Percentiles rank a stretch among this genome's conserved stretches.
phyloP scores from a whole-genome alignment of 2,113 vertebrate genomes.

The Cariama cristata region DNA sequence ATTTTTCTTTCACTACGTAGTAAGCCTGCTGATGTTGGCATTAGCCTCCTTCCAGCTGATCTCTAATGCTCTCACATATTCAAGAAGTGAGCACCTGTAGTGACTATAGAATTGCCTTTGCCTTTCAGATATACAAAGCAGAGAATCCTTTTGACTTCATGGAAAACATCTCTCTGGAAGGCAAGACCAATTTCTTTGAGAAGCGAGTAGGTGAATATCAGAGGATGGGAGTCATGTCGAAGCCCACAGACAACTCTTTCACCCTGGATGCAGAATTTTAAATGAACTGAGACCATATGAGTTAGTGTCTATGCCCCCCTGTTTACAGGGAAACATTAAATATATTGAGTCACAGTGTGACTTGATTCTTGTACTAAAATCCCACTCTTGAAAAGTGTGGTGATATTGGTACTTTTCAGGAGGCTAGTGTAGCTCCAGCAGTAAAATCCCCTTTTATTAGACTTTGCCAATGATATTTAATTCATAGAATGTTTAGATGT shows the following conservation, averaged over 20 bases:
- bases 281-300: neutral
- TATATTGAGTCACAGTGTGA: neutral
- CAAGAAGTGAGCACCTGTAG: neutral
- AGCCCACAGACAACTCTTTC: conserved; percentile 88
- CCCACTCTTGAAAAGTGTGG: conserved; percentile 4
- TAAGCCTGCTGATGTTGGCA: neutral
- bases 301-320: neutral
- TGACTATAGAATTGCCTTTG: neutral
- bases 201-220: conserved; percentile 98
- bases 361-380: neutral
- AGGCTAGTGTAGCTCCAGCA: conserved; percentile 47
- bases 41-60: neutral
- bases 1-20: fast-evolving
- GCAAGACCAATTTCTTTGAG: conserved; percentile 99
- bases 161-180: conserved; percentile 98
- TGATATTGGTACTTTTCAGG: neutral
- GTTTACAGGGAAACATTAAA: neutral
- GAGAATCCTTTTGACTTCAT: conserved; percentile 99
- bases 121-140: conserved; percentile 84
- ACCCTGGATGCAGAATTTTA: conserved; percentile 95
- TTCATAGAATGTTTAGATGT: conserved; percentile 3
- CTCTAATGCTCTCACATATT: neutral
- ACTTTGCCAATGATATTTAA: neutral
- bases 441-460: neutral
- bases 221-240: conserved; percentile 96